Base-by-base conservation (phyloP, 2,888 invertebrate genomes). In the Drymonia ruficornis region DNA sequence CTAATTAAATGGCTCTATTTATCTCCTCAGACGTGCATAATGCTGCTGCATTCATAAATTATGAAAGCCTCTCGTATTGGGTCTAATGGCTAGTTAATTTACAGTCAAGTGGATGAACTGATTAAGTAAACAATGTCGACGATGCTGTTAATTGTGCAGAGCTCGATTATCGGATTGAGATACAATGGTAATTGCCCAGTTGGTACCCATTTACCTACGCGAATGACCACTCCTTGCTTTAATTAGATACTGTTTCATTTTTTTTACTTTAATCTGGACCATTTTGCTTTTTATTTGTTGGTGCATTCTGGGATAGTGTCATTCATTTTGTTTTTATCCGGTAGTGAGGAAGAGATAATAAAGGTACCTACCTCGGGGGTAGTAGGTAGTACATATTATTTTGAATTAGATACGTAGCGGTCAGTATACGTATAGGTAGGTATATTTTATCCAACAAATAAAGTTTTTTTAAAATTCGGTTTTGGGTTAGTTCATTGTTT, bases 101-200 rank as follows among this genome's bases (percentile, higher is more conserved):
- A 82, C 73, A 76, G 80, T 76, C 76, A 79, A 82, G 79, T 79
- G 72, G 74, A 78, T 79, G 77, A 78, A 79, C 80, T 80, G 77
- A 83, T 84, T 85, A 81, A 78, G 79, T 76, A 79, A 83, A 85
- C 84, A 83, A 82, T 81, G 76, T 80, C 67, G 72, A 74, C 76
- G 71, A 77, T 80, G 80, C 82, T 72, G 70, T 84, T 87, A 84
- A 87, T 87, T 84, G 78, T 78, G 72, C 74, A 72, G 75, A 66
- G 63, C 76, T 66, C 72, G 74, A 77, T 80, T 76, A 81, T 81
- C 78, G 70, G 79, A 80, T 81, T 75, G 69, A 80, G 79, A 78
- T 80, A 76, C 70, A 65, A 72, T 72, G 74, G 74, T 82, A 82
- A 81, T 80, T 80, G 74, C 69, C 69, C 64, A 61, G 63, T 71